Evolutionary conservation across 2,888 invertebrate species (phyloP).

Genomic region (Tiphia femorata): DNA sequence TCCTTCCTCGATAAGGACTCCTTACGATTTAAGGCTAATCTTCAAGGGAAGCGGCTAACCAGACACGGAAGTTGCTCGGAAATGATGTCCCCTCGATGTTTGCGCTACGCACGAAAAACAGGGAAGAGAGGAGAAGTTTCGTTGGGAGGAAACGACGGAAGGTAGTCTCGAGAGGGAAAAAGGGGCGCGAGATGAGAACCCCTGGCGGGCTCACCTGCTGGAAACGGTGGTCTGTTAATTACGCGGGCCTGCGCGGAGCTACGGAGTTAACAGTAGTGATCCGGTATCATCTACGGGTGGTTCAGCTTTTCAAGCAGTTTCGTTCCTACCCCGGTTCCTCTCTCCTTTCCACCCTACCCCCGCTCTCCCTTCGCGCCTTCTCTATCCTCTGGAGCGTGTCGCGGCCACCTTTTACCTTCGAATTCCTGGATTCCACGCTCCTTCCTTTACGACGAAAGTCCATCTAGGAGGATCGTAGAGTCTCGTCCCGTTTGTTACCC

Average conservation of each 20-base stretch:
- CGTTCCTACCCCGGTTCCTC: constrained; percentile 3
- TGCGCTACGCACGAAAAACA: not conserved
- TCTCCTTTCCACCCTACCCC: not conserved
- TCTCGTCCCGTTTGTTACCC: constrained; percentile 25
- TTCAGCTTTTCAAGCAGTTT: constrained; percentile 29
- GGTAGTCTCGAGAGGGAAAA: not conserved
- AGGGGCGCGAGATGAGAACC: constrained; percentile 33
- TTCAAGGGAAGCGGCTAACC: constrained; percentile 57
- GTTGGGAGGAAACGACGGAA: not conserved
- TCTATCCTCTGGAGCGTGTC: not conserved
- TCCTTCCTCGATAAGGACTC: constrained; percentile 42
- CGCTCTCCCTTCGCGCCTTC: not conserved
- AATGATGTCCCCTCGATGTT: not conserved
- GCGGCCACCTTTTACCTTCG: constrained; percentile 12
- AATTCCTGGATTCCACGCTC: constrained; percentile 34
- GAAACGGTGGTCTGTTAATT: constrained; percentile 55
- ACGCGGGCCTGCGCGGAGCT: constrained; percentile 32
- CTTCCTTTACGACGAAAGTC: constrained; percentile 41
- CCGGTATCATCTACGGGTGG: constrained; percentile 35
- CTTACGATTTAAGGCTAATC: constrained; percentile 32
- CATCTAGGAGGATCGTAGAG: constrained; percentile 30
- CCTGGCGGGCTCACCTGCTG: constrained; percentile 47
- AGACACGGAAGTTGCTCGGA: constrained; percentile 44
- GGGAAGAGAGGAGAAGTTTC: not conserved
- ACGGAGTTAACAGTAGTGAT: constrained; percentile 16